Evolutionary conservation across 37 sponge, comb jelly and placozoan species (phyloP), one percentile per base, ranked within the genome.

Genomic region (Theonella swinhoei): DNA sequence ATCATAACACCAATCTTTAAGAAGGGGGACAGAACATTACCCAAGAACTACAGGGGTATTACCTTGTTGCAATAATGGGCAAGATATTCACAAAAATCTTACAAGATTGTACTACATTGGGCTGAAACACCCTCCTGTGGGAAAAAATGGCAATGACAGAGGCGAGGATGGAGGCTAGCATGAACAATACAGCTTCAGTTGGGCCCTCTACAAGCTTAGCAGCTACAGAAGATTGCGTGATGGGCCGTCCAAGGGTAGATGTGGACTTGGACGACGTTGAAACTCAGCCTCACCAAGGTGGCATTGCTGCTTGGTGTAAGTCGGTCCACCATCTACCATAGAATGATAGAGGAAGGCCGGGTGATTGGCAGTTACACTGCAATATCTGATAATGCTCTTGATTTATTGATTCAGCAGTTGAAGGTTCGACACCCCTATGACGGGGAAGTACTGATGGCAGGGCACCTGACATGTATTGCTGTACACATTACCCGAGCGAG

Each of bases 401-500:
- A 78, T 36, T 17, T 8, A 31, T 20, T 31, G 19, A 28, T 76
- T 30, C 36, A 33, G 24, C 4, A 2, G n/a, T 30, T 78, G 0
- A 78, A 78, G 28, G 3, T 5, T 7, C 0, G 9, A 0, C 68
- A 71, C 40, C 84, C 84, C 3, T 2, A 83, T 61, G 63, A 62
- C 62, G 84, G 84, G 3, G 76, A 73, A 35, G 28, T n/a, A 25
- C 22, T 74, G 64, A 29, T 83, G 42, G 25, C 3, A 23, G 84
- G 84, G 14, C 79, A 62, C 41, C 63, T 78, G 3, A 33, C 24
- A n/a, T 1, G 24, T 7, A 8, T 39, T 1, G 36, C 61, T 1
- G 68, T 81, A 1, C 39, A 29, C 73, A 43, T 87, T 1, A 81
- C 83, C 3, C 58, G 88, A 20, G 3, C 42, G 2, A n/a, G 88